Conservation (phyloP, 92 coral and sea anemone genomes). For the Micromussa lordhowensis region DNA sequence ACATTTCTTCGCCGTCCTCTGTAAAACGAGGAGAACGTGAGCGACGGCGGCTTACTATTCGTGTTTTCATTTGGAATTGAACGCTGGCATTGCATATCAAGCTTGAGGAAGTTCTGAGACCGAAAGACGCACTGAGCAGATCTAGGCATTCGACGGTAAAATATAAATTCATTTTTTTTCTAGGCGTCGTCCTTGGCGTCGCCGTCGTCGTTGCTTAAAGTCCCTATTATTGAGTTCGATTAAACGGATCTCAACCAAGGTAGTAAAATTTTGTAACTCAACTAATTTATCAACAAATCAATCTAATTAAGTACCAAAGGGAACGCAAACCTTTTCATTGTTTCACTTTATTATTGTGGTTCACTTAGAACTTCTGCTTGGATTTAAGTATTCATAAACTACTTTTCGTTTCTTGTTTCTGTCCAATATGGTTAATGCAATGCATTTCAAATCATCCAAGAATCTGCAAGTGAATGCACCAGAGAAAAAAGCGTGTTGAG, state of each 20-base stretch:
- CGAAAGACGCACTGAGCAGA: too few species aligned
- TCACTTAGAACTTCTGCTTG: constrained; percentile 65
- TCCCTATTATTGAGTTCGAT: too few species aligned
- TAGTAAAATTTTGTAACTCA: not conserved
- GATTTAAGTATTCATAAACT: constrained; percentile 93
- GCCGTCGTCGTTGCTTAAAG: too few species aligned
- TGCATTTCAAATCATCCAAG: constrained; percentile 80
- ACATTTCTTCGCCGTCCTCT: too few species aligned
- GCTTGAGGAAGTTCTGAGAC: too few species aligned
- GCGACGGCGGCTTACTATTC: too few species aligned
- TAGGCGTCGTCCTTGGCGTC: too few species aligned
- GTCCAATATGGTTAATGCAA: constrained; percentile 87
- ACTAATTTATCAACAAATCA: not conserved
- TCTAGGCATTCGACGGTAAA: too few species aligned
- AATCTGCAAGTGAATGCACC: constrained; percentile 59
- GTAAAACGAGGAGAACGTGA: too few species aligned
- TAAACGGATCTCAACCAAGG: not conserved
- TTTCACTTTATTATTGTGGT: not conserved
- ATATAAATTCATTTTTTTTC: too few species aligned
- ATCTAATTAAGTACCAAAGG: not conserved
- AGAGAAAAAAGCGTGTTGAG: not conserved
- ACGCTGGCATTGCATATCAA: too few species aligned
- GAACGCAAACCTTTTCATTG: not conserved
- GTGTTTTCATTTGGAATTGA: too few species aligned
- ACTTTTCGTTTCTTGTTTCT: constrained; percentile 84